phyloP scores from a whole-genome alignment of 1,140 invertebrate species.

The Apolygus lucorum region DNA sequence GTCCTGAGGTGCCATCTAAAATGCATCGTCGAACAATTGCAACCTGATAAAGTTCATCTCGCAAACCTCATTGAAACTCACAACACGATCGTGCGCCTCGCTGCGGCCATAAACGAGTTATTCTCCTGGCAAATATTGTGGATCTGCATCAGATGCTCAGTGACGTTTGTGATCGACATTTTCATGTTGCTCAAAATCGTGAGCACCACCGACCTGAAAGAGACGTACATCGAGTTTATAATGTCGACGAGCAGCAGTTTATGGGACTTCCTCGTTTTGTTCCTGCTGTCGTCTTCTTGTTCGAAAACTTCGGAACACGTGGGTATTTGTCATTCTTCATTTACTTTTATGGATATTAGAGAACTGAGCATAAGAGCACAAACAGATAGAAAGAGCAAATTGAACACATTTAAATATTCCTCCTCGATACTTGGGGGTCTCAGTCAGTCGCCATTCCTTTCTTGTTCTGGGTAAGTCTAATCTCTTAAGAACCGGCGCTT shows the following conservation, averaged over 20 bases:
- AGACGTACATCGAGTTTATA: not conserved
- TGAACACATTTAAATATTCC: too few species aligned
- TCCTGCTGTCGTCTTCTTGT: not conserved
- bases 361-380: too few species aligned
- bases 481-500: too few species aligned
- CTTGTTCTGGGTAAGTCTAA: too few species aligned
- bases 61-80: not conserved
- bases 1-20: not conserved
- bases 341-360: not conserved
- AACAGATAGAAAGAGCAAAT: too few species aligned
- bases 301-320: not conserved
- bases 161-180: not conserved
- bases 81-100: not conserved
- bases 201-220: not conserved
- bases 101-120: not conserved
- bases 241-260: not conserved
- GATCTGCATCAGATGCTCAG: not conserved
- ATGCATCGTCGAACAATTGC: not conserved
- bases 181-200: not conserved
- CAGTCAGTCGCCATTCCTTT: too few species aligned
- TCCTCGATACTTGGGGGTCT: too few species aligned
- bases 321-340: not conserved
- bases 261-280: not conserved
- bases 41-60: not conserved
- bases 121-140: not conserved